Base-by-base conservation (phyloP, 2,113 vertebrate species). In the Colinus virginianus region DNA sequence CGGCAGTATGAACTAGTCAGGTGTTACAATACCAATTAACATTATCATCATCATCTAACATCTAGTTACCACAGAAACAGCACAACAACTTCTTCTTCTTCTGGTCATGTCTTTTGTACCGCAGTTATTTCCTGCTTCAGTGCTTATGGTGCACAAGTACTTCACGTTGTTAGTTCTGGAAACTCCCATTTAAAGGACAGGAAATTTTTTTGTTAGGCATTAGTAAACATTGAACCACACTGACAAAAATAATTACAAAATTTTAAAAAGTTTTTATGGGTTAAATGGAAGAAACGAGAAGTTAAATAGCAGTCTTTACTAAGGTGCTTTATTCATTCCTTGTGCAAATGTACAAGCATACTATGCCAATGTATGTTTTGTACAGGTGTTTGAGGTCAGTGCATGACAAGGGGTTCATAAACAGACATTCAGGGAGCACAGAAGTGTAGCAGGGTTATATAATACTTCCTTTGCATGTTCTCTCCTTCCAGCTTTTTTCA, bases 261-360 rank as follows among this genome's bases (percentile, higher is more conserved):
- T 53, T 55, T 30, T 17, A 11, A 17, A 56, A 32, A 55, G 17
- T 11, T 19, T 51, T 74, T 8, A 2, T 28, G 40, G 51, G 30
- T 72, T 15, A 92, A 36, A n/a, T 64, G 43, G 42, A 64, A 81
- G 48, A 82, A 72, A 28, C 23, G 6, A 23, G 9, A 62, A 58
- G 68, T 48, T 36, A 46, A 70, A 67, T 13, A 6, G 15, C n/a
- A 25, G 10, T 59, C 15, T 63, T 81, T 36, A 17, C 38, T 46
- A 72, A 89, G 23, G 53, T 55, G 7, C 70, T 92, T 90, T 89
- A 55, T 75, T 95, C 32, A 49, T 71, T 84, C 38, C 70, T 71
- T 38, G 1, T 70, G 34, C 64, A 77, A 49, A 51, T 66, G 40
- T 66, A 23, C 55, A 68, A 58, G 45, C 30, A 36, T 46, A 7